A percentile compares a stretch with the other conserved stretches of the same genome.
Evolutionary conservation across 2,888 invertebrate genomes (phyloP).

Genomic region (Bugula neritina): DNA sequence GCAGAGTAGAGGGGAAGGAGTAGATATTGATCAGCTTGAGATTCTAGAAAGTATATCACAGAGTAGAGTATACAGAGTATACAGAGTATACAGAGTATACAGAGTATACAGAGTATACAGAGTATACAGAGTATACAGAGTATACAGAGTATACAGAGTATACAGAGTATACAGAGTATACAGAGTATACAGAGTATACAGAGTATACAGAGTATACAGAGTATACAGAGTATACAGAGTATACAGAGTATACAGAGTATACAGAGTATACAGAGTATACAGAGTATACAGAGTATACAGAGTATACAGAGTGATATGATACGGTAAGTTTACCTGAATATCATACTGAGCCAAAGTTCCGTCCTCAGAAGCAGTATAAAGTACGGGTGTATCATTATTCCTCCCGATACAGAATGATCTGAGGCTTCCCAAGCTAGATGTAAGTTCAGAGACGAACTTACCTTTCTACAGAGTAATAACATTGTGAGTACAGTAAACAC

Average conservation of each 20-base stretch:
- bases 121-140: background rate
- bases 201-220: background rate
- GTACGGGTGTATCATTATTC: background rate
- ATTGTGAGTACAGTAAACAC: too few species aligned
- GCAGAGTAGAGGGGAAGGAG: background rate
- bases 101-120: background rate
- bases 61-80: background rate
- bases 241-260: background rate
- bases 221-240: background rate
- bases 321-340: background rate
- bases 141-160: background rate
- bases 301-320: too few species aligned
- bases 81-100: background rate
- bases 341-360: background rate
- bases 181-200: background rate
- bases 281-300: too few species aligned
- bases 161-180: too few species aligned
- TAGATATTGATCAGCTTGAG: background rate
- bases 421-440: background rate
- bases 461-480: constrained; percentile 14
- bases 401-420: background rate
- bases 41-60: background rate
- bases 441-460: background rate
- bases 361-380: background rate
- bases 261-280: background rate